phyloP scores from a whole-genome alignment of 2,888 invertebrate species.

The Sarcophaga rosellei region DNA sequence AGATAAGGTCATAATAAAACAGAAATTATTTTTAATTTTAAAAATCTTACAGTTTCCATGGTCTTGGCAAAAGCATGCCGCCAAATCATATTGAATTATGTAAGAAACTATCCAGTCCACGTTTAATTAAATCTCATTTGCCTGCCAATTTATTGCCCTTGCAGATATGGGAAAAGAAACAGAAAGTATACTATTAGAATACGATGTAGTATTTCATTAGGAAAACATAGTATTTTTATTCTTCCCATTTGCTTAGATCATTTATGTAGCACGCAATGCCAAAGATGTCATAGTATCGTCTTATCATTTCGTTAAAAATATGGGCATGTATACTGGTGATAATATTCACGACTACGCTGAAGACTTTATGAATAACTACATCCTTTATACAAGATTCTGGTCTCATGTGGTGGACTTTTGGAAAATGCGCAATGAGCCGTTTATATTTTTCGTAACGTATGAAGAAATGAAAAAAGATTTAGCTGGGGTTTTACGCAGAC shows the following conservation, averaged over 20 bases:
- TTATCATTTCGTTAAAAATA: constrained; percentile 85
- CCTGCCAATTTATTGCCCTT: constrained; percentile 70
- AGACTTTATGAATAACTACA: constrained; percentile 61
- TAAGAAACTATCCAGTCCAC: constrained; percentile 65
- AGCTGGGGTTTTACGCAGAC: constrained; percentile 45
- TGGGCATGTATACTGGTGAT: constrained; percentile 82
- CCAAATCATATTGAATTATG: constrained; percentile 18
- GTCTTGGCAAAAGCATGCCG: not conserved
- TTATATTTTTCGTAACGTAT: constrained; percentile 70
- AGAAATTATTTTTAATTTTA: too few species aligned
- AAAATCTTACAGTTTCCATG: constrained; percentile 19
- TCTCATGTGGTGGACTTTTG: constrained; percentile 71
- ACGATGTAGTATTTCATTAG: too few species aligned
- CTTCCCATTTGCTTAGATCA: constrained; percentile 67
- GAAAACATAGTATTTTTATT: too few species aligned
- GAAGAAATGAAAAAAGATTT: constrained; percentile 72
- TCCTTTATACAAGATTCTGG: constrained; percentile 68
- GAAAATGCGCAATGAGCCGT: constrained; percentile 67
- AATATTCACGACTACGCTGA: constrained; percentile 82
- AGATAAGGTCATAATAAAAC: too few species aligned
- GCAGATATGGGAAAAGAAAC: constrained; percentile 71
- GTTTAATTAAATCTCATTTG: constrained; percentile 72
- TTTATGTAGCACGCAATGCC: constrained; percentile 91
- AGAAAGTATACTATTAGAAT: constrained; percentile 5
- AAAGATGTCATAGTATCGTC: constrained; percentile 91